Evolutionary conservation across 2,888 invertebrate species (phyloP).

Genomic region (Drosophila neutralis): DNA sequence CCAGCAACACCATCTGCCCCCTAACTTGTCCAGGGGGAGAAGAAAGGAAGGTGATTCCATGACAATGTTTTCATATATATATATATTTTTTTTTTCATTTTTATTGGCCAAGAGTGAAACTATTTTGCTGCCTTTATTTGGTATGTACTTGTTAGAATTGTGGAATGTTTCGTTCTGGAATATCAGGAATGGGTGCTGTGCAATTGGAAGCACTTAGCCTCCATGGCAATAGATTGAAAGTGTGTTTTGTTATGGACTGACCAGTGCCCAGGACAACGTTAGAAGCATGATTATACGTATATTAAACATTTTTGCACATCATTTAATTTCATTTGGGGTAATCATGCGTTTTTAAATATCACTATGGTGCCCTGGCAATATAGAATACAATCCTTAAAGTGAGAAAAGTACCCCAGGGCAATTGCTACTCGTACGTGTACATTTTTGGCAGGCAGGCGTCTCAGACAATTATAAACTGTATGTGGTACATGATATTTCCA

Average conservation of each 20-base stretch:
- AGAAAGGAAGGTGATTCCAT: conserved; percentile 44
- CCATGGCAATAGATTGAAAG: conserved; percentile 65
- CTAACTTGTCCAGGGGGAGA: not conserved
- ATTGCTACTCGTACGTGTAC: conserved; percentile 13
- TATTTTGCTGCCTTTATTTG: conserved; percentile 33
- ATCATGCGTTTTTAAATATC: conserved; percentile 43
- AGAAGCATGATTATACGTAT: conserved; percentile 22
- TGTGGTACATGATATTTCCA: conserved; percentile 84
- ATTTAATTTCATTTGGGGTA: conserved; percentile 69
- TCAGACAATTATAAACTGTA: conserved; percentile 53
- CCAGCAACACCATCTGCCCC: not conserved
- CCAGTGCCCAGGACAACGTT: conserved; percentile 73
- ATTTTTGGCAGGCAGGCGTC: conserved; percentile 26
- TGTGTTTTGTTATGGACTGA: conserved; percentile 39
- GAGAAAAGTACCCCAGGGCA: conserved; percentile 33
- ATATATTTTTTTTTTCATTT: conserved; percentile 7
- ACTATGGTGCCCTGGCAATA: conserved; percentile 33
- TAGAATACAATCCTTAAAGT: conserved; percentile 26
- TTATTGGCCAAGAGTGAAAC: conserved; percentile 28
- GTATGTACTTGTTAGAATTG: conserved; percentile 11
- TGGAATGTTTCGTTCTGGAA: conserved; percentile 29
- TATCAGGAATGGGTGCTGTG: conserved; percentile 5
- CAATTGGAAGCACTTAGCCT: conserved; percentile 56
- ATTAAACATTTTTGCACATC: conserved; percentile 73
- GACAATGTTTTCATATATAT: conserved; percentile 44